Evolutionary conservation across 2,888 invertebrate genomes (phyloP).

Genomic region (Megalurothrips usitatus): DNA sequence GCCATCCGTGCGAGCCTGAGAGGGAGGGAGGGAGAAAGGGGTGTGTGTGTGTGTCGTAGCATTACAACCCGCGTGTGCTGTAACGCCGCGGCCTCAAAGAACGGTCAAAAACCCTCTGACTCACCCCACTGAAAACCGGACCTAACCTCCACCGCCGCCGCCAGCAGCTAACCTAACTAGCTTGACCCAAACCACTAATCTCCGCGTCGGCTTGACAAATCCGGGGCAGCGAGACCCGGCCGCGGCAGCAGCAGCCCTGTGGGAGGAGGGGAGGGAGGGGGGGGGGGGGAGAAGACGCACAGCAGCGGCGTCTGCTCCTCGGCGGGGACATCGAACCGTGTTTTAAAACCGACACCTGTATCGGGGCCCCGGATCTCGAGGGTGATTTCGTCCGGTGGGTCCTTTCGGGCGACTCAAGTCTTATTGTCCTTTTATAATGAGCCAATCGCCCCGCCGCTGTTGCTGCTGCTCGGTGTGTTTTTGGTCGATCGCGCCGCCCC

Average conservation of each 20-base stretch:
- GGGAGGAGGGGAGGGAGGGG: too few species aligned
- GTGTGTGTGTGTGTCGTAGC: too few species aligned
- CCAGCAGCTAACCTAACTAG: too few species aligned
- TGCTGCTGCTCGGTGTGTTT: background rate
- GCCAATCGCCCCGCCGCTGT: conserved; percentile 8
- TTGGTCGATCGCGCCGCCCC: too few species aligned
- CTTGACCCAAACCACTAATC: too few species aligned
- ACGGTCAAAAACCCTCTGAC: too few species aligned
- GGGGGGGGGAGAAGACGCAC: background rate
- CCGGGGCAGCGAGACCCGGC: background rate
- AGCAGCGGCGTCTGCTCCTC: background rate
- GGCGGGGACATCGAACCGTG: background rate
- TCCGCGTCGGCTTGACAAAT: background rate
- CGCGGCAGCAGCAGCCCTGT: background rate
- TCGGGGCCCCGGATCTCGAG: conserved; percentile 2
- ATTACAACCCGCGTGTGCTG: too few species aligned
- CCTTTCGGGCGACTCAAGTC: conserved; percentile 2
- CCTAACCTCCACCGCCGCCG: too few species aligned
- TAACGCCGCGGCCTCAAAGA: too few species aligned
- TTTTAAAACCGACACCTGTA: conserved; percentile 26
- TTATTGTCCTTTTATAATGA: conserved; percentile 25
- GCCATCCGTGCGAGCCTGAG: background rate
- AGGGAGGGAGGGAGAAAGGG: too few species aligned
- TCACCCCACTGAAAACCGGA: too few species aligned
- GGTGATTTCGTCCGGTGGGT: conserved; percentile 23